These are phyloP conservation scores for Neotoma lepida DNA, from an alignment of 2,113 vertebrate genomes.

Conservation along the genomic window DNA sequence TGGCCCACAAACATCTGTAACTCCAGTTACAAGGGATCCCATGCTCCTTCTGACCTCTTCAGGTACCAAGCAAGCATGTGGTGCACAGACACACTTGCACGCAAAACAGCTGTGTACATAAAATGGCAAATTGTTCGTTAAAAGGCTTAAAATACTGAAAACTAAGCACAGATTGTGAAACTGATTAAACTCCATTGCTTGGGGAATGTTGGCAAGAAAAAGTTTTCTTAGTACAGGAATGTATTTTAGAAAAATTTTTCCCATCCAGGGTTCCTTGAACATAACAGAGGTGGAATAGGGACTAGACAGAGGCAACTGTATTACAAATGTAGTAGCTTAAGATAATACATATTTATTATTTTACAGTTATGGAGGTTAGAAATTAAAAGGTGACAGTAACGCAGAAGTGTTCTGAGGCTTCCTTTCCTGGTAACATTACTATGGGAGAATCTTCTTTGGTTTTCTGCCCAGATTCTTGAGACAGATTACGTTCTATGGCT, in stretches of 20 bases:
- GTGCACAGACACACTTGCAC: not conserved
- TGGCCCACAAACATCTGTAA: not conserved
- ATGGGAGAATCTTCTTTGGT: not conserved
- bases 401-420: not conserved
- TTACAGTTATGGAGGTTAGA: not conserved
- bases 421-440: not conserved
- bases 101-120: not conserved
- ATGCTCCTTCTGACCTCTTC: not conserved
- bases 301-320: not conserved
- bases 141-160: not conserved
- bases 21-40: not conserved
- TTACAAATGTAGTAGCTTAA: not conserved
- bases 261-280: not conserved
- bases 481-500: not conserved
- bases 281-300: not conserved
- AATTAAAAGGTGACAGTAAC: not conserved
- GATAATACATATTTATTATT: not conserved
- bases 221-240: not conserved
- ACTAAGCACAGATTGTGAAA: not conserved
- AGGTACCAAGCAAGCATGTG: not conserved
- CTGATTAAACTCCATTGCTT: not conserved
- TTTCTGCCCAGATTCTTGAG: constrained; percentile 1
- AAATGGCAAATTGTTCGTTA: not conserved
- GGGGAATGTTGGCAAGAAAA: not conserved
- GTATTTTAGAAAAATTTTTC: not conserved